phyloP scores from a whole-genome alignment of 2,113 vertebrate genomes.

The Nycticryphes semicollaris region DNA sequence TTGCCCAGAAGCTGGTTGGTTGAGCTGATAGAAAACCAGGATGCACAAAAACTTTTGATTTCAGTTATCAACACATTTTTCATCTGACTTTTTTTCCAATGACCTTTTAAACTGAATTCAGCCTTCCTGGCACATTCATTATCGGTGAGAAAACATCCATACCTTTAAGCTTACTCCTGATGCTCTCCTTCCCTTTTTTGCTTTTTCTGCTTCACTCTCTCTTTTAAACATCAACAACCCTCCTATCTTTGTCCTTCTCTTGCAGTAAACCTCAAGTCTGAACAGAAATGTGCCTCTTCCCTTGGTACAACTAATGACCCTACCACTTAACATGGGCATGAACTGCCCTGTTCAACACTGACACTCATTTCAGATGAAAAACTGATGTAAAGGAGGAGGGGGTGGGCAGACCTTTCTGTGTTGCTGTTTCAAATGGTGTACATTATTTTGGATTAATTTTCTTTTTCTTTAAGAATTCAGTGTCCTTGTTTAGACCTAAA shows the following conservation, averaged over 20 bases:
- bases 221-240: background rate
- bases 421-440: background rate
- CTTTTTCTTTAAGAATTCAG: background rate
- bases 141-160: background rate
- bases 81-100: background rate
- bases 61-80: background rate
- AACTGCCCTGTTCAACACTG: background rate
- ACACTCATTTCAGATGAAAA: background rate
- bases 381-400: background rate
- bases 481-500: background rate
- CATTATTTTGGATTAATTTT: background rate
- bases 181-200: background rate
- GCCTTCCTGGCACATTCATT: background rate
- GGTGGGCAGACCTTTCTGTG: background rate
- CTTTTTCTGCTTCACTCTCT: background rate
- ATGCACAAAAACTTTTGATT: background rate
- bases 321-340: background rate
- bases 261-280: background rate
- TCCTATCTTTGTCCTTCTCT: background rate
- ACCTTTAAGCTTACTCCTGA: background rate
- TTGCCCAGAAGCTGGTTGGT: background rate
- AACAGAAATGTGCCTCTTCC: background rate
- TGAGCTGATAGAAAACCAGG: background rate
- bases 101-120: conserved; percentile 11
- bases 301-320: background rate